Evolutionary conservation across 2,888 invertebrate genomes (phyloP), one percentile per base, ranked within the genome.

Genomic region (Steinernema scapterisci): DNA sequence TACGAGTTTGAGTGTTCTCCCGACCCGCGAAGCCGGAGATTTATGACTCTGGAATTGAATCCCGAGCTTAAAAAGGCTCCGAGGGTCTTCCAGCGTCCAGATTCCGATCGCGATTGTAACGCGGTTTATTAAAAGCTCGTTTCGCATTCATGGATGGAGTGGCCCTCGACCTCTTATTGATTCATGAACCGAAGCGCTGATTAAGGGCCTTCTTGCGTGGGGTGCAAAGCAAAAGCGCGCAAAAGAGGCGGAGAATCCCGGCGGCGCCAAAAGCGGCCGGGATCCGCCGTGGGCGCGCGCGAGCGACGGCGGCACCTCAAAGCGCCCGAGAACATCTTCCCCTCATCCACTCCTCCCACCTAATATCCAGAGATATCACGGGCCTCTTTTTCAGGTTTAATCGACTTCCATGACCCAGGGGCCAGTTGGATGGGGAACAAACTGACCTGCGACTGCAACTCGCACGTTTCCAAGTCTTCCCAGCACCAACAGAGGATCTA

Each of bases 401-500:
- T 25, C 54, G 6, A 54, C 21, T 19, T 25, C 54, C 19, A 25
- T 63, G 13, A n/a, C n/a, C 19, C 7, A 48, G 16, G 5, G 48
- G 48, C 5, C 7, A 16, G 7, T 16, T n/a, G 63, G 5, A 63
- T 63, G 63, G 63, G 63, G 6, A 63, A 63, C 63, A 63, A 63
- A 63, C 38, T 63, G 63, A 63, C 63, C 27, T 63, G 63, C 25
- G 63, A 63, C 63, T 63, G 63, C 31, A 63, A 63, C 63, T 63
- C 63, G 63, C 63, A 63, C 63, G 31, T 63, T 27, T 63, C 63
- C 31, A 63, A 38, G 31, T 63, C 63, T 27, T n/a, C 63, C 16
- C 63, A 63, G 31, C 63, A 31, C n/a, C 63, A 63, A n/a, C 63
- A 63, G n/a, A 25, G 63, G 27, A 25, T 63, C 63, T 63, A 63